phyloP scores from a whole-genome alignment of 2,113 vertebrate species.

The Malurus alboscapulatus region DNA sequence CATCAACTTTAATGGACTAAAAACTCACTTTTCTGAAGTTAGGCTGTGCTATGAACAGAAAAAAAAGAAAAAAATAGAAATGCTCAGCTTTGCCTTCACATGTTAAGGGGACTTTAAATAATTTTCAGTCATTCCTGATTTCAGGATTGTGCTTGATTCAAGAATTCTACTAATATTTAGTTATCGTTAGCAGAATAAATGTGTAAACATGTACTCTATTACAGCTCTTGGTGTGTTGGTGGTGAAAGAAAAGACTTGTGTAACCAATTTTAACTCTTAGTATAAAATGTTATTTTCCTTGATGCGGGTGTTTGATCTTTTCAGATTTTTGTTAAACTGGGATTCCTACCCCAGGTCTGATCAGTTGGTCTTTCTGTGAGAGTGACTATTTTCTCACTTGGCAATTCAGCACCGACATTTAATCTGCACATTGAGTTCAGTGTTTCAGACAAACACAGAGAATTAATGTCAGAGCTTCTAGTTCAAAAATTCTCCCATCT shows the following conservation, averaged over 20 bases:
- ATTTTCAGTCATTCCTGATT: background rate
- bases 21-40: background rate
- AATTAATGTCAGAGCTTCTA: conserved; percentile 52
- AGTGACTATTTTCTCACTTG: conserved; percentile 6
- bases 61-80: background rate
- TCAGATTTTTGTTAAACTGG: background rate
- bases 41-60: background rate
- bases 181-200: background rate
- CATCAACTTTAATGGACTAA: background rate
- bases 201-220: background rate
- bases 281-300: background rate
- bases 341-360: background rate
- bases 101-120: background rate
- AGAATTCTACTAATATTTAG: background rate
- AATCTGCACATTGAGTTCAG: conserved; percentile 7
- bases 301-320: background rate
- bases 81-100: background rate
- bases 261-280: background rate
- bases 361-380: background rate
- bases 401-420: conserved; percentile 4
- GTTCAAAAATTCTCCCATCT: conserved; percentile 48
- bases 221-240: background rate
- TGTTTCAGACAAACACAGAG: conserved; percentile 32
- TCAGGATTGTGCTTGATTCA: background rate
- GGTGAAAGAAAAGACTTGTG: background rate